phyloP scores from a whole-genome alignment of 2,888 invertebrate genomes.

The Netelia virgata region DNA sequence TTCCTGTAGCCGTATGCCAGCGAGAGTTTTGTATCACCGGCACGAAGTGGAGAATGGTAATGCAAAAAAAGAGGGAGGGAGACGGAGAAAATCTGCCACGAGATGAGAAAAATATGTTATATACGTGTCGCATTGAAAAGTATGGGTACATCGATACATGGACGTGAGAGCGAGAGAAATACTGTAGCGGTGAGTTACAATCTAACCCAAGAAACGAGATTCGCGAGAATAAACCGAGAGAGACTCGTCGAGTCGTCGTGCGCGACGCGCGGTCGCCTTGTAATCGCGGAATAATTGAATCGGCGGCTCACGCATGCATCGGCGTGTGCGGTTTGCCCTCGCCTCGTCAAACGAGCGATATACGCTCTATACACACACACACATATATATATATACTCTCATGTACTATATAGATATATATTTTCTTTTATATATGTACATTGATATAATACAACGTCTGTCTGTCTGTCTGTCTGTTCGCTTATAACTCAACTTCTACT shows the following conservation, averaged over 20 bases:
- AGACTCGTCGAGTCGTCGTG: slow-evolving; percentile 52
- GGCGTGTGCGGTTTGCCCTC: slow-evolving; percentile 57
- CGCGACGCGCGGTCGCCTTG: slow-evolving; percentile 69
- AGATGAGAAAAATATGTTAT: slow-evolving; percentile 41
- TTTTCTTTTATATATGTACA: too few relatives aligned
- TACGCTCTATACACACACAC: neutral
- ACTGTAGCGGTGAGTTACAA: slow-evolving; percentile 49
- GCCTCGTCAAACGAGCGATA: slow-evolving; percentile 41
- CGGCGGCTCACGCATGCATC: slow-evolving; percentile 74
- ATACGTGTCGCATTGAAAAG: neutral
- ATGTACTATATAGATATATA: too few relatives aligned
- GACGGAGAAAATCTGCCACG: slow-evolving; percentile 30
- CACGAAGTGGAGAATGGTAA: slow-evolving; percentile 54
- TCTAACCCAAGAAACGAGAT: slow-evolving; percentile 31
- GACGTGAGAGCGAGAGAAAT: slow-evolving; percentile 34
- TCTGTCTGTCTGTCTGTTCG: too few relatives aligned
- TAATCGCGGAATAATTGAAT: slow-evolving; percentile 84
- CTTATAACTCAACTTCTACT: too few relatives aligned
- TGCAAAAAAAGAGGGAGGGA: slow-evolving; percentile 54
- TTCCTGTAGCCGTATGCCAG: slow-evolving; percentile 61
- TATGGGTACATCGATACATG: slow-evolving; percentile 2
- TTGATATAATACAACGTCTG: too few relatives aligned
- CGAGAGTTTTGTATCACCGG: slow-evolving; percentile 40
- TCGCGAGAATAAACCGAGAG: slow-evolving; percentile 43
- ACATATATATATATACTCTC: too few relatives aligned